phyloP scores from a whole-genome alignment of 2,797 vertebrate genomes.

The Catamblyrhynchus diadema region DNA sequence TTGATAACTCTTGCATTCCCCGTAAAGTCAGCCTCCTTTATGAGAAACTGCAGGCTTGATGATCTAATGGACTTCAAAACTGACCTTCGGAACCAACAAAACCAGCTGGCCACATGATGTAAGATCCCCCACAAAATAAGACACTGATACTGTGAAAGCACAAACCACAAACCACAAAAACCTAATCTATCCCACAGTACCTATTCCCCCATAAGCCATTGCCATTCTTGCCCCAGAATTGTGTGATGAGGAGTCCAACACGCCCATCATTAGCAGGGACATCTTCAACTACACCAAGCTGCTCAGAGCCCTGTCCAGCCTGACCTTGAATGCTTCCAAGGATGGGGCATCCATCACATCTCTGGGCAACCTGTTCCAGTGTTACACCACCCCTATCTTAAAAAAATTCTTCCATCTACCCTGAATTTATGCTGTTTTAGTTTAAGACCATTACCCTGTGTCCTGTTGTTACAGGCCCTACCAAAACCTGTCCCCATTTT shows the following conservation, averaged over 20 bases:
- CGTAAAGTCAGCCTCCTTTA: background rate
- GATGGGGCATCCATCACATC: background rate
- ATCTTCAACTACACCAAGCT: background rate
- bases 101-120: background rate
- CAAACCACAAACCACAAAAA: background rate
- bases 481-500: background rate
- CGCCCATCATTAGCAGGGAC: accelerated
- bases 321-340: background rate
- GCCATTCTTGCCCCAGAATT: background rate
- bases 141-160: background rate
- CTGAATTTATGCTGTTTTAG: background rate
- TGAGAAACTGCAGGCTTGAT: background rate
- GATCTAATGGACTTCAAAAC: background rate
- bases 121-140: background rate
- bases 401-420: background rate
- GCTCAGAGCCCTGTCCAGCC: background rate
- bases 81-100: background rate
- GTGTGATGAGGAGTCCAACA: background rate
- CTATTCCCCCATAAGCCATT: background rate
- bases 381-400: background rate
- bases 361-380: background rate
- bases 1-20: background rate
- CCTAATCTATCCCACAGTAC: background rate
- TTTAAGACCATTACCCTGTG: background rate
- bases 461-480: background rate